Evolutionary conservation across 1,140 invertebrate genomes (phyloP).

Genomic region (Nasonia vitripennis): DNA sequence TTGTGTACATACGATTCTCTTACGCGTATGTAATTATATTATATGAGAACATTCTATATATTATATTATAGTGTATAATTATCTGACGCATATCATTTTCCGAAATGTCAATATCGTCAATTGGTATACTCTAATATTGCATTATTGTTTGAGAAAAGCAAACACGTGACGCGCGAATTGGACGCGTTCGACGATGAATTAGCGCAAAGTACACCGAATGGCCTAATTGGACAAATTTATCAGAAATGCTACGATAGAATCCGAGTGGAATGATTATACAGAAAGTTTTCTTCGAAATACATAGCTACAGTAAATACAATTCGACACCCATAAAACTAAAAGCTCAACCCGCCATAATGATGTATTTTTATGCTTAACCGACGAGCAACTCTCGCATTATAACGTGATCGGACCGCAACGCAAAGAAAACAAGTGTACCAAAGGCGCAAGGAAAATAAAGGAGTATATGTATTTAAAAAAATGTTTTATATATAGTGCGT

Average conservation of each 20-base stretch:
- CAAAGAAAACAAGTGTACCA: too few species aligned
- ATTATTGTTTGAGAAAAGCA: constrained; percentile 3
- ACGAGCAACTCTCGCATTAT: constrained; percentile 11
- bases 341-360: constrained; percentile 44
- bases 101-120: constrained; percentile 53
- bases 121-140: constrained; percentile 30
- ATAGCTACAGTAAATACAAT: too few species aligned
- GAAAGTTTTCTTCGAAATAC: too few species aligned
- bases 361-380: constrained; percentile 65
- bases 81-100: constrained; percentile 48
- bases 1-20: constrained; percentile 50
- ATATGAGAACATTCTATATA: constrained; percentile 23
- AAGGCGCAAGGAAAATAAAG: too few species aligned
- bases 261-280: background rate
- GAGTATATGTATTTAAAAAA: background rate
- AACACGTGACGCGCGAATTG: constrained; percentile 15
- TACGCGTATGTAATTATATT: constrained; percentile 46
- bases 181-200: too few species aligned
- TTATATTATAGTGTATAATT: constrained; percentile 13
- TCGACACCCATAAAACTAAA: too few species aligned
- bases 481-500: background rate
- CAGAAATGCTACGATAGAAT: too few species aligned
- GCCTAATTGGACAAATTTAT: too few species aligned
- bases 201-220: constrained; percentile 6
- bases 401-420: background rate